A percentile compares a stretch with the other conserved stretches of the same genome.
These are phyloP conservation scores for Damaliscus lunatus DNA, from an alignment of 2,113 vertebrate species.

Conservation along the genomic window DNA sequence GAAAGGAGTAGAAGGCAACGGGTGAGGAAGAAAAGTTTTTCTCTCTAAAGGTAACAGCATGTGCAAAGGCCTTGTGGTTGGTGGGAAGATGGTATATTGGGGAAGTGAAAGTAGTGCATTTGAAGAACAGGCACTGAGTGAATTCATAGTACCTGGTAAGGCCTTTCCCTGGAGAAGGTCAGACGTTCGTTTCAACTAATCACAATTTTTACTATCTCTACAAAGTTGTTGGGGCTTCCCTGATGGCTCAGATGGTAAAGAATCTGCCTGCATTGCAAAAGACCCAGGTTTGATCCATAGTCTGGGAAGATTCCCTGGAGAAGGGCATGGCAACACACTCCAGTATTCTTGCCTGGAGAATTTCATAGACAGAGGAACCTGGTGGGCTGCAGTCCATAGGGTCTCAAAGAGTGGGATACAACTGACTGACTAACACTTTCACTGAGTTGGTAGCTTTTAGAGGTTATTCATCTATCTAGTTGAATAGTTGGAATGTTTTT, in stretches of 20 bases:
- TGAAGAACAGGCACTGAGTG: background rate
- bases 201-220: background rate
- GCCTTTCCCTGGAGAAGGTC: background rate
- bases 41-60: background rate
- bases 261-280: background rate
- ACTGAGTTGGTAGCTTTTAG: background rate
- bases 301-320: background rate
- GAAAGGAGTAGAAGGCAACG: background rate
- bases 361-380: background rate
- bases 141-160: background rate
- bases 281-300: background rate
- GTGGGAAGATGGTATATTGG: fast-evolving
- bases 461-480: background rate
- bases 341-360: background rate
- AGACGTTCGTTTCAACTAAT: background rate
- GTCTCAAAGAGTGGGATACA: background rate
- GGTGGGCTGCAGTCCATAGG: background rate
- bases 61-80: background rate
- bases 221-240: background rate
- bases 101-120: background rate
- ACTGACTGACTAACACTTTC: background rate
- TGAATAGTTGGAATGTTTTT: background rate
- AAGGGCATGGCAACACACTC: background rate
- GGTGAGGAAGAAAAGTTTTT: background rate
- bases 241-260: background rate